A percentile compares a stretch with the other conserved stretches of the same genome.
These are phyloP conservation scores for Luidia sarsii DNA, from an alignment of 53 echinoderm and acorn worm species.

Conservation along the genomic window DNA sequence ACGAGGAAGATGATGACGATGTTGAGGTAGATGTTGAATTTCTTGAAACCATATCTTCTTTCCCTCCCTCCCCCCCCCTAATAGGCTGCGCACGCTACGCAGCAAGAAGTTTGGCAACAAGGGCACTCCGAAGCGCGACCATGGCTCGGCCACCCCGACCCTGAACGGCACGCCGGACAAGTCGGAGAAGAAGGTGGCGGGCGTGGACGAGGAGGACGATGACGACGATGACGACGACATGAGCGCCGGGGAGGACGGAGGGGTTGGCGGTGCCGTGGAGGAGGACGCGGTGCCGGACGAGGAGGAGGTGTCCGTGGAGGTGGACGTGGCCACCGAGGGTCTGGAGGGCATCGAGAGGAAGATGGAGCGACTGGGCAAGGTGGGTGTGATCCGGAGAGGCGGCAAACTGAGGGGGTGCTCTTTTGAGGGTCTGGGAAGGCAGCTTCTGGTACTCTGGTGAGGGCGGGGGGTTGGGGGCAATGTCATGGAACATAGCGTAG, in stretches of 20 bases:
- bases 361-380: constrained; percentile 90
- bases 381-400: constrained; percentile 1
- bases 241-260: constrained; percentile 51
- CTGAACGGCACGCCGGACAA: constrained; percentile 64
- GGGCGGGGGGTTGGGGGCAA: too few species aligned
- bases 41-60: too few species aligned
- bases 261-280: constrained; percentile 26
- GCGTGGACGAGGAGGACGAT: constrained; percentile 82
- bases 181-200: constrained; percentile 58
- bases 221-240: constrained; percentile 74
- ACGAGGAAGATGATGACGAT: too few species aligned
- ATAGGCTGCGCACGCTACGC: constrained; percentile 63
- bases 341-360: constrained; percentile 88
- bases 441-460: too few species aligned
- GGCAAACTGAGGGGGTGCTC: not conserved
- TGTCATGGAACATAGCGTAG: too few species aligned
- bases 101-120: constrained; percentile 70
- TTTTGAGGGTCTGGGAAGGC: too few species aligned
- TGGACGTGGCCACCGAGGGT: constrained; percentile 11
- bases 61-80: not conserved
- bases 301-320: constrained; percentile 40
- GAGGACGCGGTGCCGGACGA: constrained; percentile 53
- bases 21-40: too few species aligned
- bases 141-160: constrained; percentile 27
- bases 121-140: constrained; percentile 37